These are phyloP conservation scores for Apteryx mantelli DNA, from an alignment of 2,113 vertebrate genomes.

Conservation along the genomic window DNA sequence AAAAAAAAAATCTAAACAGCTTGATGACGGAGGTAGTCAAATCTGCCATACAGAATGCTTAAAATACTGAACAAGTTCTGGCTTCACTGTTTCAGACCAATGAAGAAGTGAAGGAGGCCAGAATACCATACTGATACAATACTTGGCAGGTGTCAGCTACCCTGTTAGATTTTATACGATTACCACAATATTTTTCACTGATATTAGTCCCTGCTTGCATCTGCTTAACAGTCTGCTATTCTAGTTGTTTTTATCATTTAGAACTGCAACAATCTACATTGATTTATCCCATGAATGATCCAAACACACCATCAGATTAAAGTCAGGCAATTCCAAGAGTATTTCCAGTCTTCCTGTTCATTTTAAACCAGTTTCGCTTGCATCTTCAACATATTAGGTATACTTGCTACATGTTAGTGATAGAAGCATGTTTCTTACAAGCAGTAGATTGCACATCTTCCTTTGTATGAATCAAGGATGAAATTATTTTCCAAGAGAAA, in stretches of 20 bases:
- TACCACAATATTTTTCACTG: not conserved
- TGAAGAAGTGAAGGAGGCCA: not conserved
- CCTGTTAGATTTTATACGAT: not conserved
- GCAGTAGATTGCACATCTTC: not conserved
- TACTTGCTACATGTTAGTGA: not conserved
- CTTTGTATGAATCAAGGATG: not conserved
- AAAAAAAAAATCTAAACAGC: not conserved
- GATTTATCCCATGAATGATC: not conserved
- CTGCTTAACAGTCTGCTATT: not conserved
- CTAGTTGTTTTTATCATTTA: not conserved
- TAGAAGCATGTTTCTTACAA: not conserved
- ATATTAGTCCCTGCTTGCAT: not conserved
- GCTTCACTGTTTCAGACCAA: not conserved
- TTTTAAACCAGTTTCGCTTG: not conserved
- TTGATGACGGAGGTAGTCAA: not conserved
- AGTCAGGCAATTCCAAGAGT: not conserved
- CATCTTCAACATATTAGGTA: not conserved
- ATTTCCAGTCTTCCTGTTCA: not conserved
- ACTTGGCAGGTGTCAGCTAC: not conserved
- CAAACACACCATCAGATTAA: not conserved
- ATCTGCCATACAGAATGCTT: not conserved
- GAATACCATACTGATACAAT: not conserved
- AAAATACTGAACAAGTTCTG: not conserved
- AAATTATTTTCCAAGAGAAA: not conserved
- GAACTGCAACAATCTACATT: not conserved